phyloP scores from a whole-genome alignment of 2,888 invertebrate species.

The Psococerastis gibbosa region DNA sequence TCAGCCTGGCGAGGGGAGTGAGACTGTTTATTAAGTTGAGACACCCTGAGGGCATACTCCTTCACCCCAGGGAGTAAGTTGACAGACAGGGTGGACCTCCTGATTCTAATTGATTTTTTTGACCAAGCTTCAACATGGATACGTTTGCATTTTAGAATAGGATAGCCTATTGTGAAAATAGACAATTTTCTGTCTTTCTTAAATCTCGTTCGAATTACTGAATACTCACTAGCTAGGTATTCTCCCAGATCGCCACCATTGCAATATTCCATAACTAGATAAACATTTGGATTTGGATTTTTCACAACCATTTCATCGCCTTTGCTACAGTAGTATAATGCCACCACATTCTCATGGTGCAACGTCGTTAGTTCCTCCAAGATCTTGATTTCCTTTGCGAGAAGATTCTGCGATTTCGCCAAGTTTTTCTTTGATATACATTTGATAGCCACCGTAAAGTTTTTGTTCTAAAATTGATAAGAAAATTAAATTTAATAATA shows the following conservation, averaged over 20 bases:
- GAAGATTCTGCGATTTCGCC: slow-evolving; percentile 88
- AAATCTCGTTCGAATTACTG: too few relatives aligned
- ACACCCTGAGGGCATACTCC: too few relatives aligned
- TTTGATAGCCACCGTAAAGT: slow-evolving; percentile 87
- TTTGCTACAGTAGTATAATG: slow-evolving; percentile 90
- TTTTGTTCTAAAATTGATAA: slow-evolving; percentile 50
- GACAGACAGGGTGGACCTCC: too few relatives aligned
- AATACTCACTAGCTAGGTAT: slow-evolving; percentile 61
- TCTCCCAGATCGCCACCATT: slow-evolving; percentile 98
- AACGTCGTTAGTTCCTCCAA: slow-evolving; percentile 92
- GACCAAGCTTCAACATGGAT: too few relatives aligned
- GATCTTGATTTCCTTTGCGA: slow-evolving; percentile 98
- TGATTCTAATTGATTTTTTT: too few relatives aligned
- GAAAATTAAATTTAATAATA: too few relatives aligned
- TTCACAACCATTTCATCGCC: too few relatives aligned
- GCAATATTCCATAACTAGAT: slow-evolving; percentile 99
- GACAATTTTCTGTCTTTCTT: background rate
- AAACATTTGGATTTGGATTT: slow-evolving; percentile 84
- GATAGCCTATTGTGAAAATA: background rate
- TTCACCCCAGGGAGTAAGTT: too few relatives aligned
- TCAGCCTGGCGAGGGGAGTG: too few relatives aligned
- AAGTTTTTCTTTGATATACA: slow-evolving; percentile 95
- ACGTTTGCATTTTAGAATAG: too few relatives aligned
- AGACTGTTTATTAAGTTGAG: too few relatives aligned
- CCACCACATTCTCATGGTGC: slow-evolving; percentile 97